These are phyloP conservation scores for Syngnathus typhle DNA, from an alignment of 2,113 vertebrate genomes.

Conservation along the genomic window DNA sequence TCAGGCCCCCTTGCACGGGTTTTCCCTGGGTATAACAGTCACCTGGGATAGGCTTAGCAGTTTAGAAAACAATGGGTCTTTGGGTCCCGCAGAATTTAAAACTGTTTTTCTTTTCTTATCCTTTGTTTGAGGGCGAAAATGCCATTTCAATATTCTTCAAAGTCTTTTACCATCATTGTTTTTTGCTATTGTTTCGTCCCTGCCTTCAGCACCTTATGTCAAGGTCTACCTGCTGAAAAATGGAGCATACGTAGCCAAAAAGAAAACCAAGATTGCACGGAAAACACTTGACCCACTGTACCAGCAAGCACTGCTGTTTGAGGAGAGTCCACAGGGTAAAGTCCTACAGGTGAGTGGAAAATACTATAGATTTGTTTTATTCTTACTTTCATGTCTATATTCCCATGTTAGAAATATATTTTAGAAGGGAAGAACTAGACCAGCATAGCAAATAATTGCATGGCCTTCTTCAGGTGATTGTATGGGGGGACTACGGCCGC, in stretches of 20 bases:
- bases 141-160: background rate
- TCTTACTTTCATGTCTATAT: background rate
- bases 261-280: constrained; percentile 97
- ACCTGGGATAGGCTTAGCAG: background rate
- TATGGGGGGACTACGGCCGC: constrained; percentile 96
- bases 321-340: constrained; percentile 95
- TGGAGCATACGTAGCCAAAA: constrained; percentile 94
- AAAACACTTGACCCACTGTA: constrained; percentile 97
- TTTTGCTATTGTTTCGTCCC: constrained; percentile 33
- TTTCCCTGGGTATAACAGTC: background rate
- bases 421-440: background rate
- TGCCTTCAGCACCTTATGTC: constrained; percentile 87
- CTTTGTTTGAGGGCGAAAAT: background rate
- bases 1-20: background rate
- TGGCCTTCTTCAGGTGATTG: constrained; percentile 81
- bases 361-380: constrained; percentile 5
- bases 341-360: constrained; percentile 86
- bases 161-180: background rate
- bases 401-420: background rate
- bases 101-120: background rate
- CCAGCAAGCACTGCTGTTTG: constrained; percentile 92
- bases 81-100: background rate
- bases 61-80: background rate
- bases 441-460: constrained; percentile 5
- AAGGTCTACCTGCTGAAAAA: constrained; percentile 97